These are phyloP conservation scores for Saccostrea glomerata DNA, from an alignment of 1,140 invertebrate species.

Conservation along the genomic window DNA sequence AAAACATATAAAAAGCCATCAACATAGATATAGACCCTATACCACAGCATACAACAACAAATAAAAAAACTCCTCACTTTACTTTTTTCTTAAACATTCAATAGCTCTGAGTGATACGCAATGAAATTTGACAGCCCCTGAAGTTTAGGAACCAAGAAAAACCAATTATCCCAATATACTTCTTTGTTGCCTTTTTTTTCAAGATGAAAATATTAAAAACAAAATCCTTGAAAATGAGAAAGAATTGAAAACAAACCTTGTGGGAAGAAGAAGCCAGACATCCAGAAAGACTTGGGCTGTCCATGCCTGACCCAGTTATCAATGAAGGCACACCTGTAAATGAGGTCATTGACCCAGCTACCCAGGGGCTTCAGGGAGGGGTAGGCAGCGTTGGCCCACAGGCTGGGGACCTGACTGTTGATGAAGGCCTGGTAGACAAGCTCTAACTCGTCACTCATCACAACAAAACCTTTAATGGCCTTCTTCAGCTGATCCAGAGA, in stretches of 20 bases:
- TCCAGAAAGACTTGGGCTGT: slow-evolving; percentile 90
- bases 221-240: no score
- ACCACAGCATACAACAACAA: no score
- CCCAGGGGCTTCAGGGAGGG: slow-evolving; percentile 91
- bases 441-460: slow-evolving; percentile 93
- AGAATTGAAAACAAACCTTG: slow-evolving; percentile 84
- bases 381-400: slow-evolving; percentile 90
- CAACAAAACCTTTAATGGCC: slow-evolving; percentile 90
- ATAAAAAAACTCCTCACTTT: no score
- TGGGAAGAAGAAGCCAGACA: slow-evolving; percentile 94
- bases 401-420: slow-evolving; percentile 88
- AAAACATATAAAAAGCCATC: neutral
- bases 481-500: slow-evolving; percentile 88
- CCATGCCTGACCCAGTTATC: slow-evolving; percentile 86
- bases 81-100: no score
- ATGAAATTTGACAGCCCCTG: no score
- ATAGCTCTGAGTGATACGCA: no score
- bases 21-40: no score
- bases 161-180: no score
- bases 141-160: no score
- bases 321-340: slow-evolving; percentile 88
- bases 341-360: slow-evolving; percentile 90
- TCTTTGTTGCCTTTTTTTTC: no score
- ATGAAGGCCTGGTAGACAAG: slow-evolving; percentile 88
- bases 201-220: no score